Percentiles rank a stretch among this genome's conserved stretches.
Conservation (phyloP, 2,888 invertebrate genomes). For the Yponomeuta cagnagella region DNA sequence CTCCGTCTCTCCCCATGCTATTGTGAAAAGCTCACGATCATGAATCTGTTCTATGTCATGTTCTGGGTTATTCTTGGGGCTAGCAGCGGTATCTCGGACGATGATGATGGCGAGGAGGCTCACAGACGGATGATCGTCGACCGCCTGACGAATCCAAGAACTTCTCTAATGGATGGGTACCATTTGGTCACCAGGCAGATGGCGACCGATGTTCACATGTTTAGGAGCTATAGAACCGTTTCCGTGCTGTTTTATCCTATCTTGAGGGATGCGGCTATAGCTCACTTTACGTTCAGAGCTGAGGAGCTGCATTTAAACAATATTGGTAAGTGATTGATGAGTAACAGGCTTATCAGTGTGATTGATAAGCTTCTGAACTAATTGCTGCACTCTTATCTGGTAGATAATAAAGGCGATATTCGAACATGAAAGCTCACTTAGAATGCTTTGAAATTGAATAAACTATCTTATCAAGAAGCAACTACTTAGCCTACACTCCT, state of each 20-base stretch:
- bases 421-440: too few species aligned
- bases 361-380: background rate
- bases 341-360: slow-evolving; percentile 12
- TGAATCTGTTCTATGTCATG: background rate
- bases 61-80: slow-evolving; percentile 42
- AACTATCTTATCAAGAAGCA: too few species aligned
- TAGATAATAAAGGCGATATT: slow-evolving; percentile 3
- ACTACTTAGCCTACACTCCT: too few species aligned
- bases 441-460: too few species aligned
- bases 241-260: slow-evolving; percentile 63
- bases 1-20: background rate
- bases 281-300: slow-evolving; percentile 65
- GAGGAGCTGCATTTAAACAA: slow-evolving; percentile 69
- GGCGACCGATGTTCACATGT: slow-evolving; percentile 65
- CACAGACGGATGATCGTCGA: slow-evolving; percentile 58
- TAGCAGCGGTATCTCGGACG: slow-evolving; percentile 37
- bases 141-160: slow-evolving; percentile 55
- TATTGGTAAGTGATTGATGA: slow-evolving; percentile 51
- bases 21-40: background rate
- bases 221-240: slow-evolving; percentile 64
- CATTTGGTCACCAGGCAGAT: slow-evolving; percentile 63
- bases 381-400: slow-evolving; percentile 15
- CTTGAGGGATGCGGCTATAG: slow-evolving; percentile 56
- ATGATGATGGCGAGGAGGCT: slow-evolving; percentile 51
- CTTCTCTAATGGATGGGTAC: slow-evolving; percentile 57